These are phyloP conservation scores for Metacarcinus magister DNA, from an alignment of 2,888 invertebrate genomes.

Conservation along the genomic window DNA sequence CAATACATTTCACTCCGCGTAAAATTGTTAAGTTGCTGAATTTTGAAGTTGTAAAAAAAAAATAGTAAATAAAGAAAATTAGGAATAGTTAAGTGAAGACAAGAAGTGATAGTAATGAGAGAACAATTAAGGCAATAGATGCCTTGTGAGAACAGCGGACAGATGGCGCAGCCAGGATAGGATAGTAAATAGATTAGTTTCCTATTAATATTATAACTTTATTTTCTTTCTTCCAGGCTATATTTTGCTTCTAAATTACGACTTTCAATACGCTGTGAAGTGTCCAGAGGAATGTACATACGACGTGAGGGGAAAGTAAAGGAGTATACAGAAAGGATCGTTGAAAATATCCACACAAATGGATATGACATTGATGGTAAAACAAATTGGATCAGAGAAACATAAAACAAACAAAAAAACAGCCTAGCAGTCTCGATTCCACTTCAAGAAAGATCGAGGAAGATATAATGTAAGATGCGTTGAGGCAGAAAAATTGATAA, in stretches of 20 bases:
- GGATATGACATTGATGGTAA: neutral
- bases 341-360: neutral
- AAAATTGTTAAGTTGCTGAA: neutral
- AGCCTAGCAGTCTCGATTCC: neutral
- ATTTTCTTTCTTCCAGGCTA: neutral
- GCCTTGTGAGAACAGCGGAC: neutral
- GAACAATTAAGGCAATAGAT: neutral
- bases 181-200: neutral
- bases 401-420: neutral
- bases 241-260: neutral
- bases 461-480: neutral
- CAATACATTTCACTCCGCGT: neutral
- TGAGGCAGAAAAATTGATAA: neutral
- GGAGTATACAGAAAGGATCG: neutral
- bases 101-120: no score
- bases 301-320: neutral
- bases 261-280: neutral
- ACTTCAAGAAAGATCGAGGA: neutral
- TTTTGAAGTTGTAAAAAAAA: no score
- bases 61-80: no score
- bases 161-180: neutral
- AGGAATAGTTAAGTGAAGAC: no score
- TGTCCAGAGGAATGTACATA: neutral
- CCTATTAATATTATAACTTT: neutral
- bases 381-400: neutral